Conservation (phyloP, 2,113 vertebrate genomes). For the Xiphorhynchus elegans region DNA sequence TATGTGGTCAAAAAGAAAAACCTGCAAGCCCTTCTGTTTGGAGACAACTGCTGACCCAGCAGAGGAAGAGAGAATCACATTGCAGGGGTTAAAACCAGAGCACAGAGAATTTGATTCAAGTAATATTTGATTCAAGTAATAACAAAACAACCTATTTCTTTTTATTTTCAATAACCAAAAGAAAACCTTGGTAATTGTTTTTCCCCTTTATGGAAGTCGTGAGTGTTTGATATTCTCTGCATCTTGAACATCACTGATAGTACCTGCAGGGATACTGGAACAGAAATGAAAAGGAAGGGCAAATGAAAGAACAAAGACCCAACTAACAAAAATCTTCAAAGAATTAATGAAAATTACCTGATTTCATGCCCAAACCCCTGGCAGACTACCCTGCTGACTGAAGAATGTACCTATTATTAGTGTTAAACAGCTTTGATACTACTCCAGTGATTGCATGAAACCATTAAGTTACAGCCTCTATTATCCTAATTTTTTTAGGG, state of each 20-base stretch:
- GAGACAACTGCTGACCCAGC: neutral
- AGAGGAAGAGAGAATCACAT: neutral
- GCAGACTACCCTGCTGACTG: constrained; percentile 19
- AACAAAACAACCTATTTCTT: neutral
- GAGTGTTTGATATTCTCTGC: neutral
- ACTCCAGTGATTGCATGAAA: constrained; percentile 25
- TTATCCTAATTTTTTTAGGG: constrained; percentile 37
- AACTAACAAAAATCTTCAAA: constrained; percentile 6
- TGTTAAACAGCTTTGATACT: constrained; percentile 51
- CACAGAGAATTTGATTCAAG: neutral
- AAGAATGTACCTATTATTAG: constrained; percentile 37
- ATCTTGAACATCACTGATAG: neutral
- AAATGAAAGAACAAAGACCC: constrained; percentile 31
- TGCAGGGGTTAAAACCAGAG: neutral
- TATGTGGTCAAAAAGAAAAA: neutral
- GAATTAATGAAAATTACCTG: constrained; percentile 24
- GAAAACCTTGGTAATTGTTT: neutral
- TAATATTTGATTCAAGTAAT: neutral
- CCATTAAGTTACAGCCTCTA: constrained; percentile 38
- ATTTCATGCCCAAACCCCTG: constrained; percentile 21
- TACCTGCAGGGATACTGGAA: neutral
- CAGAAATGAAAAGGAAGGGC: constrained; percentile 17
- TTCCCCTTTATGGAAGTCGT: neutral
- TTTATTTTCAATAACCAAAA: neutral
- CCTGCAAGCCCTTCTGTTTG: neutral